Percentiles rank a stretch among this genome's conserved stretches.
Conservation (phyloP, 2,888 invertebrate species). For the Caenorhabditis parvicauda region DNA sequence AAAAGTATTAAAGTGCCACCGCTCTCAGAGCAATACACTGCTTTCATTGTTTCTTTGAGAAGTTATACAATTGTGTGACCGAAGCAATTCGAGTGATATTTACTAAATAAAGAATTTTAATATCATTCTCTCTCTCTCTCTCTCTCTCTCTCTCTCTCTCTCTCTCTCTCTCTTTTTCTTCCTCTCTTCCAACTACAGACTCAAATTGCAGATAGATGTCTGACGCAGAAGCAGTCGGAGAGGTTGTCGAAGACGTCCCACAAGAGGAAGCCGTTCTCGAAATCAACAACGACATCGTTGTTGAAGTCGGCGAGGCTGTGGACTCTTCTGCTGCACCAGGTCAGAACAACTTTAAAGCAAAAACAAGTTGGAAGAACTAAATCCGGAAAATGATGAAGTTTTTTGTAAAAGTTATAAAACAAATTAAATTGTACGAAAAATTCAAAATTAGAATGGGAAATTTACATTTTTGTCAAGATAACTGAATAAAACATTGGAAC, state of each 20-base stretch:
- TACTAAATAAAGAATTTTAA: neutral
- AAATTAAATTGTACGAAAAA: neutral
- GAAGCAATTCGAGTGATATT: no score
- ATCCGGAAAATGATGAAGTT: conserved; percentile 12
- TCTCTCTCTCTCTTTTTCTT: conserved; percentile 8
- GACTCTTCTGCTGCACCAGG: no score
- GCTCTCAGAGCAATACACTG: no score
- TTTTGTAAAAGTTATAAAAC: neutral
- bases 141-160: neutral
- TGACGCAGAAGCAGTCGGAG: conserved; percentile 41
- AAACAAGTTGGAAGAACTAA: conserved; percentile 22
- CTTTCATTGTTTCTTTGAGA: no score
- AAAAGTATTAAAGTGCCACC: no score
- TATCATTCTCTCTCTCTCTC: neutral
- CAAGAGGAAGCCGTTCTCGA: conserved; percentile 41
- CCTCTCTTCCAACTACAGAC: conserved; percentile 2
- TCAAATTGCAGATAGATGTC: conserved; percentile 29
- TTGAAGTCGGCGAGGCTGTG: no score
- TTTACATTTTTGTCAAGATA: no score
- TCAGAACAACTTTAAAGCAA: no score
- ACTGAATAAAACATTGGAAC: no score
- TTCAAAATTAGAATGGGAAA: neutral
- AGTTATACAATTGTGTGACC: no score
- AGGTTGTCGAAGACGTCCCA: conserved; percentile 41
- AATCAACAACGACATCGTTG: conserved; percentile 27